phyloP scores from a whole-genome alignment of 2,113 vertebrate species.

The Trachemys scripta region DNA sequence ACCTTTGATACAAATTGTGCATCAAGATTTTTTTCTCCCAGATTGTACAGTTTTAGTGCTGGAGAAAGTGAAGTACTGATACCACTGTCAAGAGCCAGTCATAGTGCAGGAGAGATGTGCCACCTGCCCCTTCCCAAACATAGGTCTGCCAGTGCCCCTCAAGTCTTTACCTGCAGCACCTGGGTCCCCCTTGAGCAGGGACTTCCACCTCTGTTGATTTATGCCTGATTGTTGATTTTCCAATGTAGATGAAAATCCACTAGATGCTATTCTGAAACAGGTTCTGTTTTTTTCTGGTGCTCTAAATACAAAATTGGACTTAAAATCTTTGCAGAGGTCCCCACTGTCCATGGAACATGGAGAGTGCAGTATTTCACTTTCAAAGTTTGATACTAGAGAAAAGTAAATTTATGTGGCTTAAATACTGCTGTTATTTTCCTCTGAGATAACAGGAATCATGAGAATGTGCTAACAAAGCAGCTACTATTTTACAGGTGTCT shows the following conservation, averaged over 20 bases:
- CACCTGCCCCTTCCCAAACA: background rate
- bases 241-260: background rate
- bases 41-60: background rate
- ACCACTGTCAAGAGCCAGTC: accelerated
- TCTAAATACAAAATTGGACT: background rate
- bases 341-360: background rate
- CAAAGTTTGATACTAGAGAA: background rate
- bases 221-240: background rate
- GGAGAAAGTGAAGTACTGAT: accelerated
- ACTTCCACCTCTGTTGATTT: accelerated
- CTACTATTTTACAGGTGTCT: background rate
- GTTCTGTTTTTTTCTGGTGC: background rate
- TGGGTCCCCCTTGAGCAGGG: background rate
- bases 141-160: background rate
- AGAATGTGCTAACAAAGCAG: background rate
- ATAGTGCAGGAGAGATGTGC: accelerated
- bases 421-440: background rate
- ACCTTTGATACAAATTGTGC: background rate
- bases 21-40: background rate
- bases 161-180: background rate
- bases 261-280: background rate
- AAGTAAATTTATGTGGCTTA: background rate
- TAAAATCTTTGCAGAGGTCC: background rate
- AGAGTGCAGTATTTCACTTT: background rate
- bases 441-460: background rate